These are phyloP conservation scores for Rhyacophila evoluta DNA, from an alignment of 2,888 invertebrate species.

Conservation along the genomic window DNA sequence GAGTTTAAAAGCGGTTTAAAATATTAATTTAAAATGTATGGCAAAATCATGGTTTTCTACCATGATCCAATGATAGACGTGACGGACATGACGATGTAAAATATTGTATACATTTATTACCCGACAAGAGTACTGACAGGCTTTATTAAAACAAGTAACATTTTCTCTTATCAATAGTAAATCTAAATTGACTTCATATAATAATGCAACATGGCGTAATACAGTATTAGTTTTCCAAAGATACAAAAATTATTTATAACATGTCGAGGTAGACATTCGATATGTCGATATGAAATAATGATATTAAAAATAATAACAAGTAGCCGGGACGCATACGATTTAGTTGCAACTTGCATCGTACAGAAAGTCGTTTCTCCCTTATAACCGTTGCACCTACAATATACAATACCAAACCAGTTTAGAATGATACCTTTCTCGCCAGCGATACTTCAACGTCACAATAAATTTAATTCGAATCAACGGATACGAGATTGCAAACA, in stretches of 20 bases:
- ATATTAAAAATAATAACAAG: conserved; percentile 6
- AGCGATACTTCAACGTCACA: not conserved
- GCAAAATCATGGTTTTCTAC: too few relatives aligned
- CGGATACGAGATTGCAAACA: not conserved
- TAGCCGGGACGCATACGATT: not conserved
- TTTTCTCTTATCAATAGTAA: not conserved
- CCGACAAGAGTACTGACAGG: too few relatives aligned
- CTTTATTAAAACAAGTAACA: too few relatives aligned
- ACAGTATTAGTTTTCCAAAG: not conserved
- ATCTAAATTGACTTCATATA: not conserved
- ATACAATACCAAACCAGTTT: conserved; percentile 43
- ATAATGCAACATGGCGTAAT: not conserved
- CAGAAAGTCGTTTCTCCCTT: conserved; percentile 14
- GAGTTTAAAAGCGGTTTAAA: too few relatives aligned
- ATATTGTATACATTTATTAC: too few relatives aligned
- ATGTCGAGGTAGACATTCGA: not conserved
- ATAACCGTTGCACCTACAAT: not conserved
- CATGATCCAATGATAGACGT: too few relatives aligned
- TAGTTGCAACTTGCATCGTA: conserved; percentile 17
- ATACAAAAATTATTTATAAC: not conserved
- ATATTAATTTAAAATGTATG: too few relatives aligned
- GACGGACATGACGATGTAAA: too few relatives aligned
- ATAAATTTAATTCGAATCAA: not conserved
- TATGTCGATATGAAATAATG: not conserved
- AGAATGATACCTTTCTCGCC: conserved; percentile 33